Evolutionary conservation across 23 tunicate species (phyloP).

Genomic region (Halocynthia aurantium): DNA sequence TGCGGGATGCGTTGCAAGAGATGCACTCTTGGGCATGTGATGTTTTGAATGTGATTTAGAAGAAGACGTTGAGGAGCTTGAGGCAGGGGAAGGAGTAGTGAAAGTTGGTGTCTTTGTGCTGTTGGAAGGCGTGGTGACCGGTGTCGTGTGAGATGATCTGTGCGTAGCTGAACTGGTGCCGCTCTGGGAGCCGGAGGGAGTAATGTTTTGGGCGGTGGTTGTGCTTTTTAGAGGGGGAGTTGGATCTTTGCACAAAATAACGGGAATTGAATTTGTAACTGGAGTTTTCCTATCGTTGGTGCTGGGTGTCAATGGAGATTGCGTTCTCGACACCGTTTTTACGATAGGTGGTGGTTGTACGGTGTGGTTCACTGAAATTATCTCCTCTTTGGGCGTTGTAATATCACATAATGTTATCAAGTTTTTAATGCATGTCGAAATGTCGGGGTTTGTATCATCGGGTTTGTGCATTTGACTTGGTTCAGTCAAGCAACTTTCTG

Average conservation of each 20-base stretch:
- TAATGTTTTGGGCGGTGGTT: not conserved
- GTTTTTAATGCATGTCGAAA: too few relatives aligned
- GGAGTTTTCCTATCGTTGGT: not conserved
- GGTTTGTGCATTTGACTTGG: not conserved
- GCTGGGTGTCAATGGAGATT: constrained; percentile 9
- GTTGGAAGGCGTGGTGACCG: constrained; percentile 1
- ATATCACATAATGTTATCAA: not conserved
- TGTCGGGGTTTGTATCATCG: not conserved
- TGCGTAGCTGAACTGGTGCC: not conserved
- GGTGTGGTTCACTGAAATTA: not conserved
- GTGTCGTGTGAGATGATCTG: not conserved
- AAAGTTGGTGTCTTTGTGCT: constrained; percentile 5
- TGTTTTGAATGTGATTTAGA: constrained; percentile 16
- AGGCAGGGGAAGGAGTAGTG: constrained; percentile 27
- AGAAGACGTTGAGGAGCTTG: constrained; percentile 15
- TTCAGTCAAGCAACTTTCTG: not conserved
- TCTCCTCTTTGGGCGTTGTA: not conserved
- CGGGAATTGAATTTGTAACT: not conserved
- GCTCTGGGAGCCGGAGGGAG: constrained; percentile 4
- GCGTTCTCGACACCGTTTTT: not conserved
- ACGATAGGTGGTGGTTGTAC: too few relatives aligned
- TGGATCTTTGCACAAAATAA: not conserved
- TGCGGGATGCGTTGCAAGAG: not conserved
- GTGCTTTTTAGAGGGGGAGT: not conserved
- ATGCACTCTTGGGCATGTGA: not conserved